These are phyloP conservation scores for Enteromius unitaeniatus DNA, from an alignment of 2,797 vertebrate species.

Conservation along the genomic window DNA sequence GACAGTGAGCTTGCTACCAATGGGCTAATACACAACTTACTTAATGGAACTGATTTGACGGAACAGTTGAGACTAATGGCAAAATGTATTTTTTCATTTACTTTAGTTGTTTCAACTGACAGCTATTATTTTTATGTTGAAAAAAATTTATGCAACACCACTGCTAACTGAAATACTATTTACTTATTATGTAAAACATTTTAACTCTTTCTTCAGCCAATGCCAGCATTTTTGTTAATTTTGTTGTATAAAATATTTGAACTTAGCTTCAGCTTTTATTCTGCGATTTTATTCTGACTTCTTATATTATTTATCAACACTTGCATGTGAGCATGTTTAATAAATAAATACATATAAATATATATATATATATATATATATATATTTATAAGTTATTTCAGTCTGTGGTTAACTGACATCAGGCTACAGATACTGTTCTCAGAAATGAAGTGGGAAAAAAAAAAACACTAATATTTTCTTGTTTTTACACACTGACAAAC, in stretches of 20 bases:
- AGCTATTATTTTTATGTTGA: background rate
- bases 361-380: too few relatives aligned
- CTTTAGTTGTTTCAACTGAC: background rate
- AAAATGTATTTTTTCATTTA: too few relatives aligned
- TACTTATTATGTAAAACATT: background rate
- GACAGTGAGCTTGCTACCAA: conserved; percentile 68
- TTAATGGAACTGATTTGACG: background rate
- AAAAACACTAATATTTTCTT: background rate
- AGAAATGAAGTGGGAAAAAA: background rate
- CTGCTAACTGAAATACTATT: background rate
- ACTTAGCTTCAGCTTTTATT: too few relatives aligned
- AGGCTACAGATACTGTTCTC: background rate
- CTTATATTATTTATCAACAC: too few relatives aligned
- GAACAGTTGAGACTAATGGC: background rate
- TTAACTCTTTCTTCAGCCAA: background rate
- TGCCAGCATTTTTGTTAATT: background rate
- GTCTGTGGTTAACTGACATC: background rate
- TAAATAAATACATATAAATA: too few relatives aligned
- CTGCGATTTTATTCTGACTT: too few relatives aligned
- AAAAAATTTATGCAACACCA: background rate
- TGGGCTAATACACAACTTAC: conserved; percentile 53
- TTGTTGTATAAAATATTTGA: background rate
- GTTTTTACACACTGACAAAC: background rate
- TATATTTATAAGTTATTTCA: background rate
- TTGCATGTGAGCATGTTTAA: too few relatives aligned